Conservation (phyloP, 2,888 invertebrate species). For the Caenorhabditis parvicauda region DNA sequence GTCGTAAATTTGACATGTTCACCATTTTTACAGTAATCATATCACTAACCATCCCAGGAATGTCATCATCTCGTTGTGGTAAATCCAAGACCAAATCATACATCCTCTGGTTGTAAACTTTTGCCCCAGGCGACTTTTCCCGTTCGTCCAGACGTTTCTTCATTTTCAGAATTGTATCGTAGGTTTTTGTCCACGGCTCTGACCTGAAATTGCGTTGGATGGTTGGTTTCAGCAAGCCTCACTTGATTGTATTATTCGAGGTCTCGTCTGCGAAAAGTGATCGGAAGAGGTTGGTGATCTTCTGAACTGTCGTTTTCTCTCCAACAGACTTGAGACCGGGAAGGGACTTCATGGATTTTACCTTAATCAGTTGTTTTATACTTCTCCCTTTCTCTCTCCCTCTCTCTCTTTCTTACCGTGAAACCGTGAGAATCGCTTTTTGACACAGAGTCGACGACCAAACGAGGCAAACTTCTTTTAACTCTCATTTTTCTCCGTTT, state of each 20-base stretch:
- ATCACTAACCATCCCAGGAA: conserved; percentile 5
- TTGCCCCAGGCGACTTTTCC: conserved; percentile 44
- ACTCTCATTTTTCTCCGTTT: conserved; percentile 6
- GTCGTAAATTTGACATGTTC: no score
- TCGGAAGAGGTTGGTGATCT: conserved; percentile 18
- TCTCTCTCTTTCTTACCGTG: no score
- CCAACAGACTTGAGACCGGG: conserved; percentile 19
- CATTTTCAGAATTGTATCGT: conserved; percentile 38
- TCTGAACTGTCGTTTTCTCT: conserved; percentile 14
- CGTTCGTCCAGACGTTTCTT: conserved; percentile 39
- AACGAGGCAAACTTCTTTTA: conserved; percentile 36
- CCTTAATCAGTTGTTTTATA: conserved; percentile 12
- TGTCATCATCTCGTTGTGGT: no score
- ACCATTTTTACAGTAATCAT: conserved; percentile 7
- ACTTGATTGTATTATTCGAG: not conserved
- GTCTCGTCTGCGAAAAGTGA: conserved; percentile 12
- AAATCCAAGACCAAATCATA: conserved; percentile 50
- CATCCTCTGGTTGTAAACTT: conserved; percentile 53
- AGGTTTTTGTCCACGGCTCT: conserved; percentile 46
- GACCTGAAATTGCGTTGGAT: conserved; percentile 10
- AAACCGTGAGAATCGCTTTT: conserved; percentile 31
- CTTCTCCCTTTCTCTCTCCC: no score
- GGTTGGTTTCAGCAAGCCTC: not conserved
- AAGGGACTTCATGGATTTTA: conserved; percentile 28
- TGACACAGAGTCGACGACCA: conserved; percentile 31